phyloP scores from a whole-genome alignment of 92 coral and sea anemone genomes.

The Blastomussa wellsi region DNA sequence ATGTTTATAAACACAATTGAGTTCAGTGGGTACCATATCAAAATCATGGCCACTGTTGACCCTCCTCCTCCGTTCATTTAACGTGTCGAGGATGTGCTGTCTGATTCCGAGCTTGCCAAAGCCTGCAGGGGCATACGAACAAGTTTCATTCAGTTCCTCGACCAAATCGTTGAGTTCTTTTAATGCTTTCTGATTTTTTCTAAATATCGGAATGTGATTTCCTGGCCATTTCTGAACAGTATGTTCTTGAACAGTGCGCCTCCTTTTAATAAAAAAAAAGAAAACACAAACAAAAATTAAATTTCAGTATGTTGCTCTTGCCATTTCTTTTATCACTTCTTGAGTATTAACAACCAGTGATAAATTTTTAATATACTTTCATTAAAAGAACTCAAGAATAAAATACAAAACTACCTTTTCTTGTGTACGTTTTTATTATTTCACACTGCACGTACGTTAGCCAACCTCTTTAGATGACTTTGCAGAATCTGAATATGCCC shows the following conservation, averaged over 20 bases:
- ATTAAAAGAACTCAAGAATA: constrained; percentile 20
- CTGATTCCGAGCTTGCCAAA: constrained; percentile 26
- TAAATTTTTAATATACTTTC: constrained; percentile 14
- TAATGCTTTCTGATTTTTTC: constrained; percentile 23
- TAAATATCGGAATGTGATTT: constrained; percentile 27
- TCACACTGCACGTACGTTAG: too few species aligned
- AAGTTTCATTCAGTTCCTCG: constrained; percentile 22
- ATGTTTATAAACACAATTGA: too few species aligned
- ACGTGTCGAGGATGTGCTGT: constrained; percentile 28
- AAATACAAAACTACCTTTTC: constrained; percentile 15
- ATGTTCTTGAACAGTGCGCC: constrained; percentile 25
- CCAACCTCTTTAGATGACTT: too few species aligned
- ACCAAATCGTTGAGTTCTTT: constrained; percentile 19
- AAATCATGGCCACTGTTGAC: neutral
- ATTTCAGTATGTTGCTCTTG: neutral
- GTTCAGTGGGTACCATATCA: too few species aligned
- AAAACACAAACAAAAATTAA: too few species aligned
- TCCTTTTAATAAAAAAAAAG: constrained; percentile 19
- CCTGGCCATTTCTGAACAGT: constrained; percentile 28
- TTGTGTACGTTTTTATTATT: neutral
- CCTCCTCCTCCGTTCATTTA: neutral
- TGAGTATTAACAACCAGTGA: constrained; percentile 14
- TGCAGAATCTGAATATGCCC: too few species aligned
- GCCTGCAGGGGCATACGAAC: constrained; percentile 31
- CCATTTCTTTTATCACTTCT: constrained; percentile 10